Evolutionary conservation across 2,888 invertebrate genomes (phyloP).

Genomic region (Lepetodrilus schrolli): DNA sequence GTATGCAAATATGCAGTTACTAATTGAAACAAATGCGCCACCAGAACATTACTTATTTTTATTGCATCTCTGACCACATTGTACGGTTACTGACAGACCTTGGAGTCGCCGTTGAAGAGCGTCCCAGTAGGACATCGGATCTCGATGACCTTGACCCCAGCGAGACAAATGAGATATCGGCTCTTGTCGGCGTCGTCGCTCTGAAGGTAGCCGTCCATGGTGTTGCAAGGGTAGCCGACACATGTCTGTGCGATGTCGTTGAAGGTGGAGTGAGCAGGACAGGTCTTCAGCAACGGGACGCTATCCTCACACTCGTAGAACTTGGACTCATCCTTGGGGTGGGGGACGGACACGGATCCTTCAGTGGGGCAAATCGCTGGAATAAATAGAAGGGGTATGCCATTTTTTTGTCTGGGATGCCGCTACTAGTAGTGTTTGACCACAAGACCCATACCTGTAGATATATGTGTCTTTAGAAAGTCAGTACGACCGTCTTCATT

Average conservation of each 20-base stretch:
- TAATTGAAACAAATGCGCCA: too few relatives aligned
- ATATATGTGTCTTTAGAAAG: too few relatives aligned
- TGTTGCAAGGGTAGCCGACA: not conserved
- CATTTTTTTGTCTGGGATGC: too few relatives aligned
- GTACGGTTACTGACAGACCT: not conserved
- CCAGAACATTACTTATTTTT: too few relatives aligned
- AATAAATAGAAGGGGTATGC: too few relatives aligned
- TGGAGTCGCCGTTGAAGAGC: not conserved
- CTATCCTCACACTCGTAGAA: conserved; percentile 16
- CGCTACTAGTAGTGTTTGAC: too few relatives aligned
- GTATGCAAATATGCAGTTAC: too few relatives aligned
- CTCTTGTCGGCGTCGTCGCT: not conserved
- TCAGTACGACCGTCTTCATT: too few relatives aligned
- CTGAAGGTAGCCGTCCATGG: not conserved
- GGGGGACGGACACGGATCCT: not conserved
- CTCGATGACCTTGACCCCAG: not conserved
- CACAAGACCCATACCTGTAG: too few relatives aligned
- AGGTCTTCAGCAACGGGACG: not conserved
- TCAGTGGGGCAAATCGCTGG: not conserved
- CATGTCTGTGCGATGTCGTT: not conserved
- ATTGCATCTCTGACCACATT: too few relatives aligned
- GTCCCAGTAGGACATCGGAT: not conserved
- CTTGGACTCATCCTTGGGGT: not conserved
- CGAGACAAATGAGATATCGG: conserved; percentile 1
- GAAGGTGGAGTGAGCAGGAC: conserved; percentile 13